Conservation (phyloP, 2,113 vertebrate genomes). For the Nibea coibor region DNA sequence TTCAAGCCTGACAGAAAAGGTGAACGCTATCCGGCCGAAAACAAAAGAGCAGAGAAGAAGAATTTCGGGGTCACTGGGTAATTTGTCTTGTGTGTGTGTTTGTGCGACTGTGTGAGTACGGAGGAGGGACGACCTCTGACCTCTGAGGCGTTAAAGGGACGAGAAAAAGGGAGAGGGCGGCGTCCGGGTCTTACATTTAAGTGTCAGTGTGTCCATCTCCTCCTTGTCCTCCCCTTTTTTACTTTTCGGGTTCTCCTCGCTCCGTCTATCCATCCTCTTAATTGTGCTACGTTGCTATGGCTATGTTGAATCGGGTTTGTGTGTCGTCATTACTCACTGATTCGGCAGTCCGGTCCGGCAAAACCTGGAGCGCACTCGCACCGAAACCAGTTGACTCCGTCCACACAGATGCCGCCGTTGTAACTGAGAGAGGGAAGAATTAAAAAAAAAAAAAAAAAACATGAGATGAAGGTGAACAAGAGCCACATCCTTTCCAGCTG, state of each 20-base stretch:
- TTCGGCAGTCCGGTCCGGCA: constrained; percentile 95
- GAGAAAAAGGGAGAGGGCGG: constrained; percentile 65
- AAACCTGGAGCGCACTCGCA: constrained; percentile 96
- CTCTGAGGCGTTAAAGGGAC: constrained; percentile 69
- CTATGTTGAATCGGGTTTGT: not conserved
- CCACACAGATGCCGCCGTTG: constrained; percentile 95
- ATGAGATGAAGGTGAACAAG: constrained; percentile 40
- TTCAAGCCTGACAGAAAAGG: constrained; percentile 70
- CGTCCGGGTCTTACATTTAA: constrained; percentile 68
- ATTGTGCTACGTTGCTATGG: not conserved
- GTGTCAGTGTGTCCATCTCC: constrained; percentile 68
- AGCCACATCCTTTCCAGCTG: constrained; percentile 67
- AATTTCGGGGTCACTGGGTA: constrained; percentile 81
- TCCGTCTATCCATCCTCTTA: constrained; percentile 23
- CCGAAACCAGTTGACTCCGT: constrained; percentile 97
- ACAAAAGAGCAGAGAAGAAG: constrained; percentile 72
- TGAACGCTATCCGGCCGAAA: constrained; percentile 58
- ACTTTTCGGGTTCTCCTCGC: constrained; percentile 15
- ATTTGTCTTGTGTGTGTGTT: constrained; percentile 79
- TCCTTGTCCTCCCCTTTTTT: not conserved
- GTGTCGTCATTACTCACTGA: constrained; percentile 89
- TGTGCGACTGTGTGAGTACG: constrained; percentile 71
- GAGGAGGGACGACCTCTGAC: constrained; percentile 80
- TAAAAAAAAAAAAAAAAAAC: constrained; percentile 8
- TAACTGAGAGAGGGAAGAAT: constrained; percentile 84